These are phyloP conservation scores for Sminthurides bifidus DNA, from an alignment of 1,140 invertebrate genomes.

Conservation along the genomic window DNA sequence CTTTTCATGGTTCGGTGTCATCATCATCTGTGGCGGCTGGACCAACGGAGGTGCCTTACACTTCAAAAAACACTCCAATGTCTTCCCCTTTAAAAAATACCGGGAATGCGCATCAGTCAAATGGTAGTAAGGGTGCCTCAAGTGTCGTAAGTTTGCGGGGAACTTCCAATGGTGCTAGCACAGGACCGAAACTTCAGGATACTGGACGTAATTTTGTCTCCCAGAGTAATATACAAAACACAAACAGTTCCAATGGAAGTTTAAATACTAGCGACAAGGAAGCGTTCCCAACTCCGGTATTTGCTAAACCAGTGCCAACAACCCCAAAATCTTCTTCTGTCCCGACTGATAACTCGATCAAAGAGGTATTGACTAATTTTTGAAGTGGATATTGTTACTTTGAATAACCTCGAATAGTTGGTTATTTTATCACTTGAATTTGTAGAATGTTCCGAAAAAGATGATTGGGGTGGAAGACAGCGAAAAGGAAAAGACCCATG, in stretches of 20 bases:
- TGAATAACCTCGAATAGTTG: background rate
- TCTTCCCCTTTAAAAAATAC: constrained; percentile 19
- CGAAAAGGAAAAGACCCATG: constrained; percentile 18
- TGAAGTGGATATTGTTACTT: background rate
- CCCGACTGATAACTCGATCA: constrained; percentile 22
- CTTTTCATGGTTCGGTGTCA: constrained; percentile 18
- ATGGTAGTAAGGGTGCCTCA: too few relatives aligned
- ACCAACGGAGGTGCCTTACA: constrained; percentile 29
- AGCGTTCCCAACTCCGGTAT: constrained; percentile 25
- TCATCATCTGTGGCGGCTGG: constrained; percentile 17
- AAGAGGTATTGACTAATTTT: constrained; percentile 15
- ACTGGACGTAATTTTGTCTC: too few relatives aligned
- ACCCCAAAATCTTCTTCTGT: constrained; percentile 22
- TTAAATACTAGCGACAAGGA: constrained; percentile 27
- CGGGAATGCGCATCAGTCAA: too few relatives aligned
- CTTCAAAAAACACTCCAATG: constrained; percentile 18
- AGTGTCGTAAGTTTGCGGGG: background rate
- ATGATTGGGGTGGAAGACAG: constrained; percentile 17
- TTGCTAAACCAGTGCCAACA: constrained; percentile 28
- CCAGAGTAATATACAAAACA: too few relatives aligned
- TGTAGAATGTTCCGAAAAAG: constrained; percentile 2
- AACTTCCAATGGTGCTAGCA: constrained; percentile 19
- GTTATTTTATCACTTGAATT: background rate
- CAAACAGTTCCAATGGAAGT: too few relatives aligned
- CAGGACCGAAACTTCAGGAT: too few relatives aligned